Base-by-base conservation (phyloP, 1,140 invertebrate species). In the Drosophila azteca region DNA sequence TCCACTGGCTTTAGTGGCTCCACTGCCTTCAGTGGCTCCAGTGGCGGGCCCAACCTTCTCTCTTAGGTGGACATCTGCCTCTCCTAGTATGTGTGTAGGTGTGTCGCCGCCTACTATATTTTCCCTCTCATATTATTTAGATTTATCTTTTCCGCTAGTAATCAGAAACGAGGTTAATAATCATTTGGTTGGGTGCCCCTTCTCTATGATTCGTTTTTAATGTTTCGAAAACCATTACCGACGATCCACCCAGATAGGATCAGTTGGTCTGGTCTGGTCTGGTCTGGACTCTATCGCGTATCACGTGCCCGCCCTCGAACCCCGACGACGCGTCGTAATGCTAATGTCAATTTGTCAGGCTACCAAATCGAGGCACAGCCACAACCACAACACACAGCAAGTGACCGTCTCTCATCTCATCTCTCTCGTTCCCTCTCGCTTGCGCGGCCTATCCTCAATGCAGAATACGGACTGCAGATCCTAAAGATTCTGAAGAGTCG, bases 291-390 rank as follows among this genome's bases (percentile, higher is more conserved):
- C 60, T 51, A 79, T 83, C 76, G 65, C 67, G 63, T 73, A 26
- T 26, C 22, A 24, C 22, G 22, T 24, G 22, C 22, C 24, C 24
- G 82, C 79, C 69, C 77, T 63, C 61, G 60, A 57, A 68, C 64
- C 51, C 31, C 63, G 44, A 55, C 66, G 74, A 60, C 55, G 54
- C 46, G 73, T 41, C 63, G 76, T 77, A 79, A 79, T 78, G 64
- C 71, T 81, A 85, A 85, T 87, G 81, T 70, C 81, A 80, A 85
- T 87, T 85, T 85, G 81, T 85, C 68, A 79, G 78, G 74, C 82
- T 85, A 85, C 78, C 82, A 85, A 74, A 87, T 26, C 24, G 24
- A 26, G 24, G 24, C 24, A 78, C 70, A 69, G 29, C 7, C 29
- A 31, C 29, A 6, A 31, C 6, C 17, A 20, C 70, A 77, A 69